A percentile compares a stretch with the other conserved stretches of the same genome.
Evolutionary conservation across 2,888 invertebrate genomes (phyloP).

Genomic region (Halictus quadricinctus): DNA sequence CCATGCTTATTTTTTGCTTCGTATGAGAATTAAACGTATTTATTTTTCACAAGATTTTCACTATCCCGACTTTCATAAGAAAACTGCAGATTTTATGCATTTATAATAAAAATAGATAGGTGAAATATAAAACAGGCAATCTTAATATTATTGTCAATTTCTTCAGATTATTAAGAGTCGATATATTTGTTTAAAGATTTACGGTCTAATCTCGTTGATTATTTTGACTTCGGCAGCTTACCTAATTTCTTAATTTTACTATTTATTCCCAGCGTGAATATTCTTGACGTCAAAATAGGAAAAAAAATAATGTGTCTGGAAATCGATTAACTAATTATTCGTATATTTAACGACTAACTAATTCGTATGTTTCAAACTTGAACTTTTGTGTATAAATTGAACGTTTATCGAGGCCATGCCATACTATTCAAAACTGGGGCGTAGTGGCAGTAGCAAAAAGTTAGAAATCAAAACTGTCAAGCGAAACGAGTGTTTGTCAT

Average conservation of each 20-base stretch:
- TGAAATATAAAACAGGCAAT: neutral
- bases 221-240: no score
- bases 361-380: neutral
- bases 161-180: no score
- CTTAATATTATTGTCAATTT: neutral
- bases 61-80: neutral
- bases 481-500: neutral
- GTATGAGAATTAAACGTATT: neutral
- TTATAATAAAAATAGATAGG: neutral
- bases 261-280: neutral
- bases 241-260: no score
- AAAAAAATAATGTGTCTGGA: neutral
- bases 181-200: no score
- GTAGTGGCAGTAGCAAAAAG: neutral
- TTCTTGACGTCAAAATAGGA: neutral
- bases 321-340: neutral
- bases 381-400: neutral
- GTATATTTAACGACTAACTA: no score
- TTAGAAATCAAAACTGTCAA: constrained; percentile 5
- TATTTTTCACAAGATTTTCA: neutral
- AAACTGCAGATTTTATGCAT: neutral
- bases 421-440: neutral
- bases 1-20: neutral
- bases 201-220: no score
- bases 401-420: neutral